Evolutionary conservation across 2,888 invertebrate genomes (phyloP), one percentile per base, ranked within the genome.

Genomic region (Apodemia zela): DNA sequence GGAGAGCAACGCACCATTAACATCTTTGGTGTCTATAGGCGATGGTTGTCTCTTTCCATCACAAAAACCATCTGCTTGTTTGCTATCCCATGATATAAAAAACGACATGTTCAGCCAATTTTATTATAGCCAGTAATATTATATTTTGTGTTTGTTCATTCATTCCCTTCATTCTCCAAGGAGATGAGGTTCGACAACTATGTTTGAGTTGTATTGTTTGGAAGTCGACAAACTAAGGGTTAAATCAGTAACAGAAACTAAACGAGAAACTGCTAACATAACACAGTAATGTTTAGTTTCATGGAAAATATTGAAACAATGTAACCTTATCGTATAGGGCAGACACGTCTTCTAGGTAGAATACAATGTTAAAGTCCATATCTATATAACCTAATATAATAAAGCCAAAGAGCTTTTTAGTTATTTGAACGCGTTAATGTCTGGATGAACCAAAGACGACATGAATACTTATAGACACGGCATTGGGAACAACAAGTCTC

Each of bases 201-300:
- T 51, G 51, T 51, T 51, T 51, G 13, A 21, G 18, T 51, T 51
- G 51, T 49, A 49, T 49, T 49, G 49, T 49, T 51, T 8, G 13
- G 25, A 51, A 51, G 51, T 51, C 51, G 21, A 21, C 51, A 49
- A 49, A 21, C 13, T 21, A 25, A 54, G 51, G 51, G 51, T 54
- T 54, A 15, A 54, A 54, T 54, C 51, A 54, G 51, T 11, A 18
- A 54, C 51, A 11, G 51, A 54, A 54, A 54, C 51, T 54, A 49
- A 42, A 42, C 42, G 42, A 15, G 42, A 42, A 38, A 54, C 51
- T 21, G 51, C 51, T 13, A 54, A 54, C 51, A 54, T 54, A 21
- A 51, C 11, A 13, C n/a, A 21, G 25, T 4, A 54, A 54, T 54
- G 51, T 25, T 25, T 54, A 25, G 51, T 54, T 54, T 10, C 13